Base-by-base conservation (phyloP, 1,140 invertebrate species). In the Prorops nasuta region DNA sequence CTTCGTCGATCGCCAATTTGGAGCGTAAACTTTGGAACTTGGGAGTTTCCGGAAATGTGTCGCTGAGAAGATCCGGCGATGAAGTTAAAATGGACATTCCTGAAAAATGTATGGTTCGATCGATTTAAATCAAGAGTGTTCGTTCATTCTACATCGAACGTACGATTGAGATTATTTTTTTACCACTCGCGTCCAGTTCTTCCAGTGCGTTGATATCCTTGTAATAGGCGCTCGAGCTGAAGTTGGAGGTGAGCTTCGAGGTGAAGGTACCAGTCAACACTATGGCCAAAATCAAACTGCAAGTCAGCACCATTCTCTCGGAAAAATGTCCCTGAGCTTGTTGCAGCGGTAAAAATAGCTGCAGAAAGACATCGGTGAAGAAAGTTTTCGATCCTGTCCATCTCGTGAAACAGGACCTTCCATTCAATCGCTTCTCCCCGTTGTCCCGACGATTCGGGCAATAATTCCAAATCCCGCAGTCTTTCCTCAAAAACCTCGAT, bases 201-300 rank as follows among this genome's bases (percentile, higher is more conserved):
- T 63, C 49, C 8, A 79, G 24, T 0, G 76, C 76, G 21, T 76
- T 62, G 3, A 71, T 60, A 43, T 79, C 68, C 0, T 61, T 56
- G 35, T 77, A 77, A 59, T 75, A 78, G 3, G 73, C 24, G 0
- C 71, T 66, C 18, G 71, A 68, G 19, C 71, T 75, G 39, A 77
- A 69, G 0, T 55, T 68, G 0, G 71, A 74, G 4, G 74, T 71
- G 32, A 76, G 53, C 22, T 72, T 70, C 2, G 72, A 75, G 35
- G 74, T 70, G 22, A 76, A 59, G 8, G 72, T 44, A 0, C 74
- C 71, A 4, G 69, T 69, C 24, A 76, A 66, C 8, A 76, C 73
- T 6, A 77, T 56, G 35, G 71, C 72, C 2, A 73, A 60, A 19
- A 74, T 36, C 34, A 69, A 67, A 15, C 71, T 44, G 1, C 66